phyloP scores from a whole-genome alignment of 1,140 invertebrate genomes.

The Telenomus remus region DNA sequence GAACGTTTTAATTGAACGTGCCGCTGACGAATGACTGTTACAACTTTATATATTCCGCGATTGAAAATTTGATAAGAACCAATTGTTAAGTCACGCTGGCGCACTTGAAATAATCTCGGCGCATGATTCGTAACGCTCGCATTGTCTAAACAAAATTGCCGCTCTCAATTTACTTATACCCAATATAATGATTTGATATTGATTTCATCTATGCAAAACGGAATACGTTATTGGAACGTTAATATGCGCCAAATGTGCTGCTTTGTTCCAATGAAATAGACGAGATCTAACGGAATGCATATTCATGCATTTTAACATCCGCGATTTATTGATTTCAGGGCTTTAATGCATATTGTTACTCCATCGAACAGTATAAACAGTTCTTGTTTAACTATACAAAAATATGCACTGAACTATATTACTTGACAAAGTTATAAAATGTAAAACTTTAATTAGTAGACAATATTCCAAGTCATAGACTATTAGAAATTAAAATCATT shows the following conservation, averaged over 20 bases:
- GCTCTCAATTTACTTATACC: slow-evolving; percentile 36
- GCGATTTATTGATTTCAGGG: slow-evolving; percentile 54
- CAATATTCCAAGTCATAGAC: too few species aligned
- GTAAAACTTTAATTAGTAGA: too few species aligned
- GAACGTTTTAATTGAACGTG: slow-evolving; percentile 41
- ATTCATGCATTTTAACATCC: slow-evolving; percentile 52
- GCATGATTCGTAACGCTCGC: slow-evolving; percentile 31
- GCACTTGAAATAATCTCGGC: slow-evolving; percentile 17
- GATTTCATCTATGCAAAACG: slow-evolving; percentile 51
- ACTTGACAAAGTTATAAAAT: too few species aligned
- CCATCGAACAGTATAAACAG: too few species aligned
- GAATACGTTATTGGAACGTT: slow-evolving; percentile 29
- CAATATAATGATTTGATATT: slow-evolving; percentile 48
- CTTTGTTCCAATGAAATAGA: slow-evolving; percentile 42
- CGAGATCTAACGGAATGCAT: slow-evolving; percentile 49
- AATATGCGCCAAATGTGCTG: slow-evolving; percentile 38
- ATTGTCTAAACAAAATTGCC: slow-evolving; percentile 31
- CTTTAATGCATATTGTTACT: slow-evolving; percentile 52
- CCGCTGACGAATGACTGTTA: slow-evolving; percentile 30
- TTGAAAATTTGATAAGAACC: slow-evolving; percentile 46
- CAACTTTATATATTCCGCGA: slow-evolving; percentile 34
- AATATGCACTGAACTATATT: too few species aligned
- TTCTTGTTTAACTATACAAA: too few species aligned
- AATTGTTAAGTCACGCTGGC: slow-evolving; percentile 26
- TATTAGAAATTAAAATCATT: too few species aligned